phyloP scores from a whole-genome alignment of 2,797 vertebrate genomes.

The Adelosebastes latens region DNA sequence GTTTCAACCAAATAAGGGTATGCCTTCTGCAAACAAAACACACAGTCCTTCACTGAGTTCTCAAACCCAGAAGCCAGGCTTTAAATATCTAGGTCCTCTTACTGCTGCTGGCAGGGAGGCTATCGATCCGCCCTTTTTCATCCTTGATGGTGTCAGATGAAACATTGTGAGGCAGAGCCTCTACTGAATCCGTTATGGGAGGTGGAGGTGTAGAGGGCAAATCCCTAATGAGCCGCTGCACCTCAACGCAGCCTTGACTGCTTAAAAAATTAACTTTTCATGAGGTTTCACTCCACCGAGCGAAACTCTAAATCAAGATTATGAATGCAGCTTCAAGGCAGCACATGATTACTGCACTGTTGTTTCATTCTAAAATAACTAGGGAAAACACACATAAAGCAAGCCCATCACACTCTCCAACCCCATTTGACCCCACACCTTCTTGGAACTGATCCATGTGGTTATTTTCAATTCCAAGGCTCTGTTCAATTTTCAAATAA shows the following conservation, averaged over 20 bases:
- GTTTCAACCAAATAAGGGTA: constrained; percentile 75
- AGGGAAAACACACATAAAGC: background rate
- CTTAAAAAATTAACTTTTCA: constrained; percentile 2
- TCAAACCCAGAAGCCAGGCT: constrained; percentile 36
- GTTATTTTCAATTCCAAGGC: background rate
- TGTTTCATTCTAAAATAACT: background rate
- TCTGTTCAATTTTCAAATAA: background rate
- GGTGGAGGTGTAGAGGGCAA: constrained; percentile 7
- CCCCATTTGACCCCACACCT: background rate
- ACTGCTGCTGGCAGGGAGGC: constrained; percentile 37
- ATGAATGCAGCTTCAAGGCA: constrained; percentile 15
- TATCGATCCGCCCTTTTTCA: constrained; percentile 51
- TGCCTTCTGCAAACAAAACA: constrained; percentile 69
- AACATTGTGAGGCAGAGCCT: constrained; percentile 38
- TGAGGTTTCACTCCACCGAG: background rate
- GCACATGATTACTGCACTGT: background rate
- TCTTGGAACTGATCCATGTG: background rate
- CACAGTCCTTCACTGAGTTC: constrained; percentile 27
- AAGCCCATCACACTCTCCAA: background rate
- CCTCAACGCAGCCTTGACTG: constrained; percentile 11
- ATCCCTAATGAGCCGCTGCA: constrained; percentile 29
- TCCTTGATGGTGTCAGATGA: constrained; percentile 50
- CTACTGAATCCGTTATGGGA: constrained; percentile 17
- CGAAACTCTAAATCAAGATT: background rate
- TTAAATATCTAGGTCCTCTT: constrained; percentile 42